phyloP scores from a whole-genome alignment of 2,113 vertebrate genomes.

The Balaeniceps rex region DNA sequence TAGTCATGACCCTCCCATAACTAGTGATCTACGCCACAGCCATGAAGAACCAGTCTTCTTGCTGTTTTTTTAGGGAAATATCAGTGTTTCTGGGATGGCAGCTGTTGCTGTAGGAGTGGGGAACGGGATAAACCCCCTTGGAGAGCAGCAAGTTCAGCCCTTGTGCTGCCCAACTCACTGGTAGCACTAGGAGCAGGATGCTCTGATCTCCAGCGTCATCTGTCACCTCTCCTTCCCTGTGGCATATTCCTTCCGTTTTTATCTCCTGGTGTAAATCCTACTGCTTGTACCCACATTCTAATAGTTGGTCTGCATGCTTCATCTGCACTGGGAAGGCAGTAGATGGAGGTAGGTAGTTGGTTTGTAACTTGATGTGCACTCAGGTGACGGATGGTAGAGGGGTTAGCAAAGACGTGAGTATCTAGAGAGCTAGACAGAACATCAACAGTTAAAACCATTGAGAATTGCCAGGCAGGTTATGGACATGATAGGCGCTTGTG shows the following conservation, averaged over 20 bases:
- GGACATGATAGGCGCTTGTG: background rate
- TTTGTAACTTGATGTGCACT: background rate
- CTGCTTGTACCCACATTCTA: background rate
- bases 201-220: background rate
- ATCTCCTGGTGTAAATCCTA: background rate
- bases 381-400: background rate
- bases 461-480: background rate
- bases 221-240: background rate
- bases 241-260: background rate
- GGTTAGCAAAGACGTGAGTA: background rate
- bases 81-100: background rate
- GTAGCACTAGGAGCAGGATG: background rate
- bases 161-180: background rate
- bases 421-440: background rate
- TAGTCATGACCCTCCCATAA: background rate
- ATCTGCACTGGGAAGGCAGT: background rate
- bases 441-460: background rate
- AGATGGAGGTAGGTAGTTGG: background rate
- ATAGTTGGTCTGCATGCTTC: background rate
- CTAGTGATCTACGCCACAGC: background rate
- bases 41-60: background rate
- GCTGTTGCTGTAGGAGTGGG: background rate
- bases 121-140: background rate
- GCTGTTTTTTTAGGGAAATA: background rate
- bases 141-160: background rate